Conservation (phyloP, 2,888 invertebrate species). For the Metacarcinus magister region DNA sequence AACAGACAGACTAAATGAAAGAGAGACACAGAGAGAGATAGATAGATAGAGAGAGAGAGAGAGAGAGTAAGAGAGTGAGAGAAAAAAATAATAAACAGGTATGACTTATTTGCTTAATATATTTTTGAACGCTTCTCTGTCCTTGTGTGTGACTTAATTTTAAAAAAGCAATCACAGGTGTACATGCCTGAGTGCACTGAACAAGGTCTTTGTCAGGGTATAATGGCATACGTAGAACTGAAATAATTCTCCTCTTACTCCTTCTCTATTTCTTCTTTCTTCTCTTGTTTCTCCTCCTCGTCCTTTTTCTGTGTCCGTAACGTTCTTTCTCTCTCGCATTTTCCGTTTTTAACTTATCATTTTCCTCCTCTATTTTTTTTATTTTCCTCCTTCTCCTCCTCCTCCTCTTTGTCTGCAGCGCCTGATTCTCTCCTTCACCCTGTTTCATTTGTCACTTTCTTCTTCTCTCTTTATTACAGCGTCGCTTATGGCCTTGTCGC, state of each 20-base stretch:
- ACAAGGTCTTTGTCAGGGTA: not conserved
- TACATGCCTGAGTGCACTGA: not conserved
- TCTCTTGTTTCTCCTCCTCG: not conserved
- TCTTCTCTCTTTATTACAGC: not conserved
- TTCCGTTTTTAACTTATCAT: no score
- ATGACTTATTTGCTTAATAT: not conserved
- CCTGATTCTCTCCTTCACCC: not conserved
- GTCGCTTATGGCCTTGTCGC: not conserved
- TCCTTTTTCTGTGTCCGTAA: not conserved
- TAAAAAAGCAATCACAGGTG: not conserved
- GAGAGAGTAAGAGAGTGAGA: not conserved
- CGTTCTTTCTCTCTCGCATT: not conserved
- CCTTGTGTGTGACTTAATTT: not conserved
- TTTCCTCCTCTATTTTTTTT: not conserved
- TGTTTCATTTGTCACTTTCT: not conserved
- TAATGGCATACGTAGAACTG: not conserved
- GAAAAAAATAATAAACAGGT: not conserved
- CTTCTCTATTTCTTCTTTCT: not conserved
- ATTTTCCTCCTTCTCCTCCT: not conserved
- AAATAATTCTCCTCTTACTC: not conserved
- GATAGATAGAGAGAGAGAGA: conserved; percentile 1
- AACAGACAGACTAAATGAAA: not conserved
- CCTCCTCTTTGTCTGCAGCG: not conserved
- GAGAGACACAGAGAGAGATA: conserved; percentile 9
- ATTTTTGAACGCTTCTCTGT: not conserved